phyloP scores from a whole-genome alignment of 2,113 vertebrate genomes.

The Phrynocephalus versicolor region DNA sequence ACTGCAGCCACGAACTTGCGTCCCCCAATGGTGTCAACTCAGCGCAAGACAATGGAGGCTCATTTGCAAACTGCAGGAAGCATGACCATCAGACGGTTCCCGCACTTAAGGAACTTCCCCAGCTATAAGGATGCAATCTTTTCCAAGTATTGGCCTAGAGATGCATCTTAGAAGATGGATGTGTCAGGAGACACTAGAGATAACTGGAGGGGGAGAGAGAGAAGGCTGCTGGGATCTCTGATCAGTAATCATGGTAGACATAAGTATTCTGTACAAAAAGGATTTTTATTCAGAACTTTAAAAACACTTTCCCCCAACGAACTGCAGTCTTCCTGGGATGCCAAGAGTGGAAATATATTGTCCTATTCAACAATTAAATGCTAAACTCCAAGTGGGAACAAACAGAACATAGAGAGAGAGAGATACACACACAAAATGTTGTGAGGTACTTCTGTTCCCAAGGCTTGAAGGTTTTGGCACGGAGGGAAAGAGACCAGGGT shows the following conservation, averaged over 20 bases:
- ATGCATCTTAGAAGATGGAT: not conserved
- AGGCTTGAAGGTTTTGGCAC: not conserved
- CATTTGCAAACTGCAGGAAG: no score
- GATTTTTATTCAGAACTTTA: not conserved
- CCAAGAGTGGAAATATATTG: not conserved
- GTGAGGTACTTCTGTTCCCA: not conserved
- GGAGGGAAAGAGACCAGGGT: no score
- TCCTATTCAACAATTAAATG: not conserved
- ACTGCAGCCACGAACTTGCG: no score
- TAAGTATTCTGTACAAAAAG: not conserved
- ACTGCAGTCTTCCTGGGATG: no score
- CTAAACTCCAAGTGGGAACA: not conserved
- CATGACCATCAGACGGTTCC: no score
- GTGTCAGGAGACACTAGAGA: not conserved
- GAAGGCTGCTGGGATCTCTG: not conserved
- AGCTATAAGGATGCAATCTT: no score
- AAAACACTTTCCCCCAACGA: not conserved
- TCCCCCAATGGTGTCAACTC: no score
- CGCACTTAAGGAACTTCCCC: no score
- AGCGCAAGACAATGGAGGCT: no score
- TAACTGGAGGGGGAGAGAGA: accelerated
- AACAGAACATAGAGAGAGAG: not conserved
- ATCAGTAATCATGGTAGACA: not conserved
- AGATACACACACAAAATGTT: not conserved
- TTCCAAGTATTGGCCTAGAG: no score